Percentiles rank a stretch among this genome's conserved stretches.
Evolutionary conservation across 2,113 vertebrate species (phyloP).

Genomic region (Siniperca knerii): DNA sequence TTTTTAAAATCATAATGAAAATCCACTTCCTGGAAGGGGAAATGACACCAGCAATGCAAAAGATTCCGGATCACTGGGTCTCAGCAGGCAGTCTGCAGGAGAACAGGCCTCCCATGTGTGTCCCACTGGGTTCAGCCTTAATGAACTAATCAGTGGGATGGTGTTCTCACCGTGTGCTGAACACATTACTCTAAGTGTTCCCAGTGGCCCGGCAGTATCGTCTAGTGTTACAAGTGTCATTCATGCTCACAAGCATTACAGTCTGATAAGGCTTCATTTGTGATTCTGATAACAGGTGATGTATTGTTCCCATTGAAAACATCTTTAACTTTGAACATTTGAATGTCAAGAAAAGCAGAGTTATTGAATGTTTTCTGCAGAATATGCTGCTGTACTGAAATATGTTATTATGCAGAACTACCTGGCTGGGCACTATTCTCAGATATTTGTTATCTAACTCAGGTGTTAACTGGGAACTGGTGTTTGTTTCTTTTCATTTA

Average conservation of each 20-base stretch:
- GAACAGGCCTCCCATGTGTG: conserved; percentile 29
- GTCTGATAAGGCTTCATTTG: neutral
- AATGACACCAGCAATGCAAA: neutral
- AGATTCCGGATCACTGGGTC: conserved; percentile 30
- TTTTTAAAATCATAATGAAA: conserved; percentile 21
- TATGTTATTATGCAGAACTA: neutral
- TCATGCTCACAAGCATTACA: neutral
- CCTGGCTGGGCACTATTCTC: neutral
- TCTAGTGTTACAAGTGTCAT: conserved; percentile 32
- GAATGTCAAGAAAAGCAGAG: neutral
- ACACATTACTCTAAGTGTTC: conserved; percentile 54
- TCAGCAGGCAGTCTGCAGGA: conserved; percentile 39
- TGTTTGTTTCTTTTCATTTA: conserved; percentile 4
- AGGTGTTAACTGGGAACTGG: neutral
- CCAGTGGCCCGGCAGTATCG: neutral
- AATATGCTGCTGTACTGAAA: neutral
- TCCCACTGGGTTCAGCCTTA: conserved; percentile 41
- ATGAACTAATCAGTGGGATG: conserved; percentile 60
- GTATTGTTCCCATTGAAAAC: neutral
- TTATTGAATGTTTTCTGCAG: conserved; percentile 5
- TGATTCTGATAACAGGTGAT: neutral
- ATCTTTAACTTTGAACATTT: neutral
- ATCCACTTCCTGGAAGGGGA: conserved; percentile 1
- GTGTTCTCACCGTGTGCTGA: conserved; percentile 31
- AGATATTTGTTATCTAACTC: neutral